Base-by-base conservation (phyloP, 2,113 vertebrate genomes). In the Coptodon bakossiorum region DNA sequence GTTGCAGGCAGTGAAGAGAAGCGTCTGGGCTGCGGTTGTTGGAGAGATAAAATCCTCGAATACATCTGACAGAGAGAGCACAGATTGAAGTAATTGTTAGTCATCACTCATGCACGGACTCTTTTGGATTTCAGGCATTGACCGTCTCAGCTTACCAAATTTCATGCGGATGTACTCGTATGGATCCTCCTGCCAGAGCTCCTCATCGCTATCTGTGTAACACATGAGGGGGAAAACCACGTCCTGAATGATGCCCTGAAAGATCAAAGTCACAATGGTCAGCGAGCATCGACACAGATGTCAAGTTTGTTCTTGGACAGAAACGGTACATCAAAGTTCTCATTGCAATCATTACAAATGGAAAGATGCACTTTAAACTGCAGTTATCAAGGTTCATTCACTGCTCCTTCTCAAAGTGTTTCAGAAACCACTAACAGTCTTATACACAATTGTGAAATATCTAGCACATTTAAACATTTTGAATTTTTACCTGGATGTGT, bases 111-210 rank as follows among this genome's bases (percentile, higher is more conserved):
- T 16, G 13, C 9, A 40, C 38, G 2, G 7, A 14, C 80, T 16
- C 9, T 81, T 76, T 50, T 48, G 3, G 7, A 43, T 80, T 10
- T 73, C n/a, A 54, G 17, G n/a, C 29, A 81, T 1, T 1, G 7
- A 19, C 12, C 7, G 16, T 17, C 19, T 53, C 29, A 53, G 40
- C 93, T 90, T 93, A 99, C 99, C 99, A 91, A 99, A 99, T 85
- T 99, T 99, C 98, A 99, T 99, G 89, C 99, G 98, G 92, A 99
- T 99, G 94, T 99, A 99, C 94, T 99, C 99, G 11, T 99, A 99
- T 3, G 99, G 98, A 92, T 99, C 99, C 94, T 99, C 98, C 90
- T 99, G 98, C 99, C 99, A 99, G 76, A 99, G 97, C 87, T 99
- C 98, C 86, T 99, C 98, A 94, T 99, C 99, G 54, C 98, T 98